These are phyloP conservation scores for Erynnis tages DNA, from an alignment of 2,888 invertebrate genomes.

Conservation along the genomic window DNA sequence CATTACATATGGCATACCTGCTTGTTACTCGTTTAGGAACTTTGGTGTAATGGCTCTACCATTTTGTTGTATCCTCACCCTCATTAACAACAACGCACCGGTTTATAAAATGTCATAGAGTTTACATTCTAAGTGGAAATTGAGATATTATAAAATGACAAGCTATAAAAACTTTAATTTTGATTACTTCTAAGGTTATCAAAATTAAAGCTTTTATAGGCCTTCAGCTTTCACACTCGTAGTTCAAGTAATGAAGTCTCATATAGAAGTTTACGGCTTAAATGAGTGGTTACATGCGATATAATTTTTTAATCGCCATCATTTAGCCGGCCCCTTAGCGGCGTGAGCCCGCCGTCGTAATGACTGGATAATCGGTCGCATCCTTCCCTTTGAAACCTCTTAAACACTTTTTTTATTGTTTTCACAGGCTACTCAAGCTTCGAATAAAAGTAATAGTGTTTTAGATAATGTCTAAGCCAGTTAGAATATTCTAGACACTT, in stretches of 20 bases:
- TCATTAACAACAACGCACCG: too few species aligned
- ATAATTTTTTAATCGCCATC: slow-evolving; percentile 17
- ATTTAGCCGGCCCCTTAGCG: slow-evolving; percentile 14
- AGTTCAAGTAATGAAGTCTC: slow-evolving; percentile 3
- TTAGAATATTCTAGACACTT: background rate
- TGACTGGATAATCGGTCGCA: slow-evolving; percentile 66
- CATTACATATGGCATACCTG: too few species aligned
- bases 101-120: too few species aligned
- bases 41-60: too few species aligned
- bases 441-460: slow-evolving; percentile 27
- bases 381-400: slow-evolving; percentile 59
- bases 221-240: too few species aligned
- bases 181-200: too few species aligned
- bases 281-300: slow-evolving; percentile 7
- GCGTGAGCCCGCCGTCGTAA: slow-evolving; percentile 40
- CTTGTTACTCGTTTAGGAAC: too few species aligned
- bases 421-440: slow-evolving; percentile 35
- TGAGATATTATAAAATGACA: too few species aligned
- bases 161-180: too few species aligned
- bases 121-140: too few species aligned
- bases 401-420: slow-evolving; percentile 47
- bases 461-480: background rate
- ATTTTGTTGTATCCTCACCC: too few species aligned
- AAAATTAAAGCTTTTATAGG: too few species aligned
- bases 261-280: background rate